phyloP scores from a whole-genome alignment of 2,797 vertebrate genomes.

The Oreonectes daqikongensis region DNA sequence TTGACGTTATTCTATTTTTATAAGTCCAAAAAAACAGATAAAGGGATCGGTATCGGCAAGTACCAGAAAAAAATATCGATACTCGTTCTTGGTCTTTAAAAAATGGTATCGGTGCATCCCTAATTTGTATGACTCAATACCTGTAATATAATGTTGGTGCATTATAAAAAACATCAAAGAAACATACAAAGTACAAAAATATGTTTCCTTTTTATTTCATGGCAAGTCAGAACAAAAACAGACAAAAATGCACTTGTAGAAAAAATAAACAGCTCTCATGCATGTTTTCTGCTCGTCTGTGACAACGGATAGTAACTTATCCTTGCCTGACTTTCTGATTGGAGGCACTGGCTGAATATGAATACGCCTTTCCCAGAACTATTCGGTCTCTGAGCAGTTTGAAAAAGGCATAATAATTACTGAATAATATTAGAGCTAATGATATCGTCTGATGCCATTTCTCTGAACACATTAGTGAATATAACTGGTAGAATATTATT shows the following conservation, averaged over 20 bases:
- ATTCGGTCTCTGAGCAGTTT: conserved; percentile 97
- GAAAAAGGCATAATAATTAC: conserved; percentile 99
- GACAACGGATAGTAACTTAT: conserved; percentile 57
- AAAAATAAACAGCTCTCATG: conserved; percentile 93
- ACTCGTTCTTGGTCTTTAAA: too few relatives aligned
- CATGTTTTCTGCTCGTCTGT: conserved; percentile 65
- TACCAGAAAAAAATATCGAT: too few relatives aligned
- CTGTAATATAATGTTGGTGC: not conserved
- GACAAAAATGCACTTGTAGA: conserved; percentile 87
- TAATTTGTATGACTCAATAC: not conserved
- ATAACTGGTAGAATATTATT: conserved; percentile 97
- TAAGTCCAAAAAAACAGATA: too few relatives aligned
- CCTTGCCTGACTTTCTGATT: conserved; percentile 84
- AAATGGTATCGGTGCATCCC: too few relatives aligned
- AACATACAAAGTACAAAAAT: conserved; percentile 91
- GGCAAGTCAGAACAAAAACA: conserved; percentile 87
- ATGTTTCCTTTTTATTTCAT: conserved; percentile 86
- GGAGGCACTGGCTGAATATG: conserved; percentile 84
- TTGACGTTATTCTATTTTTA: too few relatives aligned
- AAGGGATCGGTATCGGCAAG: too few relatives aligned
- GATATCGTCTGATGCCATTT: conserved; percentile 99
- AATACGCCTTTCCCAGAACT: conserved; percentile 95
- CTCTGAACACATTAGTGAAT: conserved; percentile 92
- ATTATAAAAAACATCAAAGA: conserved; percentile 26
- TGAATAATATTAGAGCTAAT: conserved; percentile 96